phyloP scores from a whole-genome alignment of 2,113 vertebrate species.

The Ochotona curzoniae region DNA sequence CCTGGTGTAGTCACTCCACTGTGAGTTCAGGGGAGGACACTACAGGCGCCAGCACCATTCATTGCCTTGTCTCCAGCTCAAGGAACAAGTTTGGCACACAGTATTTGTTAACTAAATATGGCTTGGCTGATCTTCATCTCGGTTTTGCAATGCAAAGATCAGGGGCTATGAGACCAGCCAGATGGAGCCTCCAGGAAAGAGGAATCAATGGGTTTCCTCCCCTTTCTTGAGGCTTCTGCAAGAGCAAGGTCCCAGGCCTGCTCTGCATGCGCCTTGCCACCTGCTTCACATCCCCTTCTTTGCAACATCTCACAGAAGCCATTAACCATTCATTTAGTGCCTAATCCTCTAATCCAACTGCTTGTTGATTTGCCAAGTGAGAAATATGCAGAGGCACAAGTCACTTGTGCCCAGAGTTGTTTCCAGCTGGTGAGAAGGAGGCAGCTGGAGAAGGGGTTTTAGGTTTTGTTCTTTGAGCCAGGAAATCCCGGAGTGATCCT shows the following conservation, averaged over 20 bases:
- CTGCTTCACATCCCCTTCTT: background rate
- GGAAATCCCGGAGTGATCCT: background rate
- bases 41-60: background rate
- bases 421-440: conserved; percentile 39
- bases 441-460: conserved; percentile 18
- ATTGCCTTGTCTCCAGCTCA: background rate
- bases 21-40: background rate
- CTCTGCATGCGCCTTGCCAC: background rate
- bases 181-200: background rate
- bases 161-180: background rate
- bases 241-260: background rate
- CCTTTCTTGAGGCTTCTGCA: background rate
- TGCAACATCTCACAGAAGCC: conserved; percentile 58
- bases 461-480: background rate
- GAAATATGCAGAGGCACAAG: conserved; percentile 77
- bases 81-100: background rate
- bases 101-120: background rate
- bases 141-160: background rate
- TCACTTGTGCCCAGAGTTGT: conserved; percentile 35
- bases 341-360: conserved; percentile 83
- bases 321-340: conserved; percentile 82
- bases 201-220: background rate
- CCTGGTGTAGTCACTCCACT: background rate
- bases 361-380: conserved; percentile 79
- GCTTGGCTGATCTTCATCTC: background rate